These are phyloP conservation scores for Pica pica DNA, from an alignment of 2,113 vertebrate genomes.

Conservation along the genomic window DNA sequence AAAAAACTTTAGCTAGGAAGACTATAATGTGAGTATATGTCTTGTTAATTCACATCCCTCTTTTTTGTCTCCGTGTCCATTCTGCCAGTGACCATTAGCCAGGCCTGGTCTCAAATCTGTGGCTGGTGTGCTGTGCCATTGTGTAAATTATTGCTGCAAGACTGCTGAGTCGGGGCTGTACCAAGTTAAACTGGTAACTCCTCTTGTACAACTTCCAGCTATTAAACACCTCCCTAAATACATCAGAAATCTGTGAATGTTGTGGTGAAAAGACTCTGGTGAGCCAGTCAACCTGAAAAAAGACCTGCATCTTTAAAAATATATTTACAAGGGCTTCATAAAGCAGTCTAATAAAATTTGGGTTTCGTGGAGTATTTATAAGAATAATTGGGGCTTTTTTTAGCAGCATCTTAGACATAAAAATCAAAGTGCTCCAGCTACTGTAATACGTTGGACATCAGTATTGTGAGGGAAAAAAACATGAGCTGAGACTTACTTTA, in stretches of 20 bases:
- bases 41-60: neutral
- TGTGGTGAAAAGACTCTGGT: neutral
- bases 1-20: neutral
- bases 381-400: neutral
- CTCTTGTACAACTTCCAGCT: neutral
- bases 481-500: neutral
- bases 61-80: neutral
- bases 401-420: neutral
- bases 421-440: neutral
- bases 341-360: neutral
- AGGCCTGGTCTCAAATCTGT: neutral
- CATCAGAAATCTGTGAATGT: neutral
- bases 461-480: neutral
- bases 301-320: neutral
- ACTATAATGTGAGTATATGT: neutral
- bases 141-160: neutral
- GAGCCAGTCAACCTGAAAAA: neutral
- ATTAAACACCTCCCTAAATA: neutral
- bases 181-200: slow-evolving; percentile 42
- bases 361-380: neutral
- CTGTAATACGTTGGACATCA: neutral
- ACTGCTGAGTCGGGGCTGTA: neutral
- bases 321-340: neutral
- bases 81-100: neutral
- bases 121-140: neutral